phyloP scores from a whole-genome alignment of 1,140 invertebrate species.

The Saccostrea echinata region DNA sequence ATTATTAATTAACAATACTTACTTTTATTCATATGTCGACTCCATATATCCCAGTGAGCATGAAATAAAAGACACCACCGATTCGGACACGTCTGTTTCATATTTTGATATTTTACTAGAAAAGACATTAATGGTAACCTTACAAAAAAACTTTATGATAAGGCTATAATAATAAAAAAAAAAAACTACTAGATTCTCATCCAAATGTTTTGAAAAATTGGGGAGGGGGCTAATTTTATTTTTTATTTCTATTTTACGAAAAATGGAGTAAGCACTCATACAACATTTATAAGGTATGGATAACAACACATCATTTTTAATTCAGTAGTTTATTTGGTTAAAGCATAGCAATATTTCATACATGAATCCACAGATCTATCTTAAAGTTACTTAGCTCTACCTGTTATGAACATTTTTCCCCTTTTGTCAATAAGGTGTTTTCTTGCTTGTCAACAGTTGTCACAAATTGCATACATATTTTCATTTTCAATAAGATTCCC shows the following conservation, averaged over 20 bases:
- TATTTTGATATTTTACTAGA: too few relatives aligned
- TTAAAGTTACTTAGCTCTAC: not conserved
- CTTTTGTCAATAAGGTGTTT: not conserved
- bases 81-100: too few relatives aligned
- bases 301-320: not conserved
- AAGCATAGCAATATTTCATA: slow-evolving; percentile 7
- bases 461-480: not conserved
- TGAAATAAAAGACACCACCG: too few relatives aligned
- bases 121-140: too few relatives aligned
- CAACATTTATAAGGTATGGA: not conserved
- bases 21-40: too few relatives aligned
- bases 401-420: not conserved
- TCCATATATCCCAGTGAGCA: too few relatives aligned
- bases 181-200: not conserved
- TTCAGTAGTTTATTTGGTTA: not conserved
- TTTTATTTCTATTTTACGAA: slow-evolving; percentile 8
- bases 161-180: not conserved
- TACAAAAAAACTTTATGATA: too few relatives aligned
- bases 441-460: not conserved
- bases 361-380: not conserved
- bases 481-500: not conserved
- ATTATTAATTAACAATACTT: too few relatives aligned
- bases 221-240: not conserved
- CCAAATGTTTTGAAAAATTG: not conserved
- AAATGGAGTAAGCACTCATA: not conserved